phyloP scores from a whole-genome alignment of 2,113 vertebrate genomes.

The Antechinus flavipes region DNA sequence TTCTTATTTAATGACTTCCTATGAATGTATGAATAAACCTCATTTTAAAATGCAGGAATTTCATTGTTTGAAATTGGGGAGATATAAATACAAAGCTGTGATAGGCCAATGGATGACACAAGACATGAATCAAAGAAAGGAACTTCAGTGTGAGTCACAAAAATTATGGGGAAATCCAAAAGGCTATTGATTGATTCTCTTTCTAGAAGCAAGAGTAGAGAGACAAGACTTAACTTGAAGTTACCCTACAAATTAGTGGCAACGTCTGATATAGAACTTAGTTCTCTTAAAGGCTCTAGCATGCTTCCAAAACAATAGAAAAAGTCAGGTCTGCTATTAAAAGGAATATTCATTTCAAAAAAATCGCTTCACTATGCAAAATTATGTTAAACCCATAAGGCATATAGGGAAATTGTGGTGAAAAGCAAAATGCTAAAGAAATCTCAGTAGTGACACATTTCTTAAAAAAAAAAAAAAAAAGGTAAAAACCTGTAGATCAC shows the following conservation, averaged over 20 bases:
- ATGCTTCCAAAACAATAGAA: neutral
- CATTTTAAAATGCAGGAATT: neutral
- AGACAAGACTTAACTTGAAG: neutral
- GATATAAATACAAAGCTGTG: neutral
- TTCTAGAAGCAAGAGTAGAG: neutral
- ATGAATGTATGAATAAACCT: neutral
- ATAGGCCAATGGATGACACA: neutral
- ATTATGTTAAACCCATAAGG: neutral
- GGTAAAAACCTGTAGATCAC: no score
- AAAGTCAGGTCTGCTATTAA: neutral
- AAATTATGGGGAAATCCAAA: neutral
- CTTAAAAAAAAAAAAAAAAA: neutral
- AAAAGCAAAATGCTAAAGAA: neutral
- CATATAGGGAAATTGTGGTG: neutral
- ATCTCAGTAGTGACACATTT: neutral
- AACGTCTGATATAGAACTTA: neutral
- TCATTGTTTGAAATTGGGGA: neutral
- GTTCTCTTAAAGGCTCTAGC: neutral
- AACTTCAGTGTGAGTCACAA: neutral
- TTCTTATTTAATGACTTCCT: neutral
- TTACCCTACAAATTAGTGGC: neutral
- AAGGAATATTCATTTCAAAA: neutral
- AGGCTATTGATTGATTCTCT: neutral
- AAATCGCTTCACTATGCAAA: neutral
- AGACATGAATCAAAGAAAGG: neutral